Base-by-base conservation (phyloP, 2,888 invertebrate species). In the Lasioglossum zephyrum region DNA sequence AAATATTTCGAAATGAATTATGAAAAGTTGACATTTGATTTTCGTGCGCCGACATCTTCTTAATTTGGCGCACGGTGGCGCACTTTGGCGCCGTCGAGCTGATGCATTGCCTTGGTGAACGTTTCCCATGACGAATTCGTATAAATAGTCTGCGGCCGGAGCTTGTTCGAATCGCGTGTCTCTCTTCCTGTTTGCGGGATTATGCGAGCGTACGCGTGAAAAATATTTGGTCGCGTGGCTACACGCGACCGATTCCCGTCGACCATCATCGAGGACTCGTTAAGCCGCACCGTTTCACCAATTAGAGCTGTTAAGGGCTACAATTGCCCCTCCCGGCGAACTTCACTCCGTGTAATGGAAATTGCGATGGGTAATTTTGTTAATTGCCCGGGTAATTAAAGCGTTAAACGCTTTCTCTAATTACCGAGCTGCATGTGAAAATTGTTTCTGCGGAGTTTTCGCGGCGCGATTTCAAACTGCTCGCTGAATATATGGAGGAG, bases 121-220 rank as follows among this genome's bases (percentile, higher is more conserved):
- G 73, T 82, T 89, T 84, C 88, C 90, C 89, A 89, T 91, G 91
- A 89, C 91, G 90, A 90, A 91, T 89, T 83, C 87, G 82, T 90
- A 90, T 90, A 91, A 90, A 90, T 91, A 90, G 90, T 88, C 70
- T 11, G 76, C 31, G 63, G 49, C 26, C 36, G 22, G 8, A 53
- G 36, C 79, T 79, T 73, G 81, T 47, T 47, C 73, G 75, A 77
- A 84, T 73, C 76, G 63, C 49, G 49, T 18, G 74, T 57, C 60
- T 73, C 49, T 69, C 77, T 81, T 84, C 81, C 84, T 81, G 84
- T 69, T 84, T 47, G 16, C 78, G 26, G n/a, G 74, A 69, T 82
- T 82, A 79, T 69, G 73, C 41, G 47, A 78, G 18, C n/a, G 22
- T 22, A 31, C 31, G 36, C n/a, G 11, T 18, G 22, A 60, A 39